These are phyloP conservation scores for Noturus placidus DNA, from an alignment of 2,113 vertebrate species.

Conservation along the genomic window DNA sequence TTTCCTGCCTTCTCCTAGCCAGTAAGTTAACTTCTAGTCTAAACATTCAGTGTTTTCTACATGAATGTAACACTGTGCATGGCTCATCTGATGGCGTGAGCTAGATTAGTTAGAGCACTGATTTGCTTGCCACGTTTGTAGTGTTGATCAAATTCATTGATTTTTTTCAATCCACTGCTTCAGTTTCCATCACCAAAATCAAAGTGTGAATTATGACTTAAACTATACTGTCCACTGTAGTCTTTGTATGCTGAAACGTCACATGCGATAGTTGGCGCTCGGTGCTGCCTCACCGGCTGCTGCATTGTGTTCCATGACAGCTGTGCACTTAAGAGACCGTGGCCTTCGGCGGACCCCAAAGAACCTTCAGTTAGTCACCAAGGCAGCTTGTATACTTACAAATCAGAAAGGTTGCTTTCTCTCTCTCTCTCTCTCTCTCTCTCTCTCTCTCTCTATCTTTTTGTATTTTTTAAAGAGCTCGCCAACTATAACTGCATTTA, in stretches of 20 bases:
- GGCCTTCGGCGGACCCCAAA: conserved; percentile 5
- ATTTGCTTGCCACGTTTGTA: not conserved
- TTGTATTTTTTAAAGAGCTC: conserved; percentile 1
- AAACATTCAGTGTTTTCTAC: not conserved
- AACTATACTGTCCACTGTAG: not conserved
- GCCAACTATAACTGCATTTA: conserved; percentile 6
- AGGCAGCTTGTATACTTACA: conserved; percentile 15
- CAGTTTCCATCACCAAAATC: not conserved
- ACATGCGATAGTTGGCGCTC: not conserved
- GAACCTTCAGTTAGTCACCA: conserved; percentile 29
- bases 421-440: too few species aligned
- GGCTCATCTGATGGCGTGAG: not conserved
- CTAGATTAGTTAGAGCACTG: not conserved
- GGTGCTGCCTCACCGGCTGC: not conserved
- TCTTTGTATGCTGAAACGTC: not conserved
- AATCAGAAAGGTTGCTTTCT: not conserved
- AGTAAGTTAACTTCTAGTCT: conserved; percentile 72
- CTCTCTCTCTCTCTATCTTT: too few species aligned
- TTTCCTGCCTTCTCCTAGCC: conserved; percentile 88
- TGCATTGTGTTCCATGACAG: conserved; percentile 35
- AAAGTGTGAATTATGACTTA: not conserved
- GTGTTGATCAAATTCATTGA: not conserved
- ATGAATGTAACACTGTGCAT: not conserved
- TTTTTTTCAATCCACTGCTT: not conserved
- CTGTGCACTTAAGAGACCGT: conserved; percentile 36